Evolutionary conservation across 2,888 invertebrate genomes (phyloP).

Genomic region (Caenorhabditis virilis): DNA sequence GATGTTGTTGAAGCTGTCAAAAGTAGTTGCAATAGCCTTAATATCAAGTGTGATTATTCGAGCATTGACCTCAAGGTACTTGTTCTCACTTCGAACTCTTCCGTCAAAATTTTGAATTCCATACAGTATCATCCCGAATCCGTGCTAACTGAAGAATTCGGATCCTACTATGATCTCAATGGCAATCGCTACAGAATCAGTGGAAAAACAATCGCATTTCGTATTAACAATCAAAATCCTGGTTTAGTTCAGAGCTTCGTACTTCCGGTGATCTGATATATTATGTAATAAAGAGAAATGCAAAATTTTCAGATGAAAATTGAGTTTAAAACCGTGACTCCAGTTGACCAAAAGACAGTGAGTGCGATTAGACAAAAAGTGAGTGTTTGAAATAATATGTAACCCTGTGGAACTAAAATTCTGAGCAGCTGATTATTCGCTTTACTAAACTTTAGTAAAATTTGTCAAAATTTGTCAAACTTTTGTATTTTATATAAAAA

Average conservation of each 20-base stretch:
- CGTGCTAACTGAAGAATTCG: slow-evolving; percentile 39
- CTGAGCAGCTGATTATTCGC: no score
- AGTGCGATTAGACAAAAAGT: slow-evolving; percentile 22
- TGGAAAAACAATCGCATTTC: slow-evolving; percentile 39
- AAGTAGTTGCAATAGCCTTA: slow-evolving; percentile 8
- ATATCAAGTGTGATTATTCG: slow-evolving; percentile 1
- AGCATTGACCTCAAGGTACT: background rate
- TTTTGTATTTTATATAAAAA: no score
- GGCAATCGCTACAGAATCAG: slow-evolving; percentile 39
- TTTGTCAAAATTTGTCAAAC: no score
- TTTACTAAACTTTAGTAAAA: no score
- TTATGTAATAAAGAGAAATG: no score
- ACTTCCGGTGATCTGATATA: slow-evolving; percentile 22
- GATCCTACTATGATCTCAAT: slow-evolving; percentile 31
- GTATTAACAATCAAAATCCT: slow-evolving; percentile 26
- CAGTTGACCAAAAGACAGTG: slow-evolving; percentile 9
- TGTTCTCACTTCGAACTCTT: no score
- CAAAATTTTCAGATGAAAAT: slow-evolving; percentile 5
- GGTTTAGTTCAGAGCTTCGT: slow-evolving; percentile 19
- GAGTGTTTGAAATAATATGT: no score
- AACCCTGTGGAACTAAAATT: no score
- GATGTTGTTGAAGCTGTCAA: slow-evolving; percentile 54
- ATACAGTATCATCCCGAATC: slow-evolving; percentile 44
- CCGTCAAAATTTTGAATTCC: slow-evolving; percentile 2
- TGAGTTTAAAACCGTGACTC: slow-evolving; percentile 9